Percentiles rank a stretch among this genome's conserved stretches.
Conservation (phyloP, 2,113 vertebrate genomes). For the Leucosticte australis region DNA sequence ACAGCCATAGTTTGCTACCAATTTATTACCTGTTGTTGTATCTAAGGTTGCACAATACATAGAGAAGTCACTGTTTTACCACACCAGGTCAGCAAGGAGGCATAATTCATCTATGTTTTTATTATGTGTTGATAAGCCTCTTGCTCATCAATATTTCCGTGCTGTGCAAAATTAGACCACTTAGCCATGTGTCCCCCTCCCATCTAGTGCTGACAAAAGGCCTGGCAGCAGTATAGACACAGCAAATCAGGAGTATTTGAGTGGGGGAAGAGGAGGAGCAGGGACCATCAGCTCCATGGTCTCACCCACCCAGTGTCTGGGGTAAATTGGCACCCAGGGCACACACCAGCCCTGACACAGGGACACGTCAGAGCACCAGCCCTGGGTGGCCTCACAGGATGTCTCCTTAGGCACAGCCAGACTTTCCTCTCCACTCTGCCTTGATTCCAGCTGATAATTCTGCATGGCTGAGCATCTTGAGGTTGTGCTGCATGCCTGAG, state of each 20-base stretch:
- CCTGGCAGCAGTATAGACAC: not conserved
- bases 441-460: not conserved
- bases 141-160: not conserved
- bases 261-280: accelerated
- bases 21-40: not conserved
- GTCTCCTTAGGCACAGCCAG: not conserved
- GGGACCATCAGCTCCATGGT: not conserved
- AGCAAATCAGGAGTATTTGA: not conserved
- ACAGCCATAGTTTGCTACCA: not conserved
- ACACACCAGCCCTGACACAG: not conserved
- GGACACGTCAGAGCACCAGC: not conserved
- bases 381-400: accelerated
- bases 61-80: not conserved
- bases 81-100: accelerated
- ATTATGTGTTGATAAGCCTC: not conserved
- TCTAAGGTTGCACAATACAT: not conserved
- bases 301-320: accelerated
- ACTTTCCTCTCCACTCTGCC: not conserved
- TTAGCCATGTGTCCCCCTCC: not conserved
- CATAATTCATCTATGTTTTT: not conserved
- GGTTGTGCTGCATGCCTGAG: not conserved
- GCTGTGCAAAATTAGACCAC: not conserved
- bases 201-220: not conserved
- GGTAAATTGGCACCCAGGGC: not conserved
- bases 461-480: accelerated